Evolutionary conservation across 2,797 vertebrate genomes (phyloP), one percentile per base, ranked within the genome.

Genomic region (Gymnothorax reevesii): DNA sequence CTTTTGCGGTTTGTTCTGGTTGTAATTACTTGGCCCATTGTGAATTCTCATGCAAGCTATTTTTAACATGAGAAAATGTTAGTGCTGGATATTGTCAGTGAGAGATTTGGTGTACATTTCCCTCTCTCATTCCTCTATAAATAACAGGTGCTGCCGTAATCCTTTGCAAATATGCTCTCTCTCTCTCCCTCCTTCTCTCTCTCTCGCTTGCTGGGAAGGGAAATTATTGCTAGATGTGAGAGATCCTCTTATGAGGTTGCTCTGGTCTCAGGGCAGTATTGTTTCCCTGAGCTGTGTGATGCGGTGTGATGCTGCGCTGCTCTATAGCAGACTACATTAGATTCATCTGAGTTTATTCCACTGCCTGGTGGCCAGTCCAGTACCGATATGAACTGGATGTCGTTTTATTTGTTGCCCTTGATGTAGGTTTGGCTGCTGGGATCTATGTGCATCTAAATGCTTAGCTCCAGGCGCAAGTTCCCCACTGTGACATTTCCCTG

Each of bases 101-200:
- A 79, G 60, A 49, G n/a, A 12, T 42, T 64, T 12, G 59, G 22
- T 27, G 59, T 27, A 52, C 62, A n/a, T 66, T 22, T 66, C 17
- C n/a, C 62, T 66, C 20, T n/a, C 20, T 66, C 20, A 42, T 42
- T 62, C 59, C 20, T 12, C 59, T 62, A 17, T 62, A 62, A 62
- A 62, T 12, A 62, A 13, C 57, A 8, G 13, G 59, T 17, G 20
- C 0, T 15, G 59, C 13, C 59, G 13, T 62, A 62, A 62, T 62
- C 59, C 59, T 13, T 52, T 73, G 87, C 85, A 17, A 62, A 62
- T 62, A 17, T 62, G 8, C 59, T 62, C 10, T 62, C 15, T 13
- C 59, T 62, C 59, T 88, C 89, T 83, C 90, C 52, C 77, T 86
- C 84, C 57, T 69, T 62, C 80, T 75, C 86, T 84, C 86, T 90